These are phyloP conservation scores for Drosophila sordidapex DNA, from an alignment of 2,888 invertebrate genomes.

Conservation along the genomic window DNA sequence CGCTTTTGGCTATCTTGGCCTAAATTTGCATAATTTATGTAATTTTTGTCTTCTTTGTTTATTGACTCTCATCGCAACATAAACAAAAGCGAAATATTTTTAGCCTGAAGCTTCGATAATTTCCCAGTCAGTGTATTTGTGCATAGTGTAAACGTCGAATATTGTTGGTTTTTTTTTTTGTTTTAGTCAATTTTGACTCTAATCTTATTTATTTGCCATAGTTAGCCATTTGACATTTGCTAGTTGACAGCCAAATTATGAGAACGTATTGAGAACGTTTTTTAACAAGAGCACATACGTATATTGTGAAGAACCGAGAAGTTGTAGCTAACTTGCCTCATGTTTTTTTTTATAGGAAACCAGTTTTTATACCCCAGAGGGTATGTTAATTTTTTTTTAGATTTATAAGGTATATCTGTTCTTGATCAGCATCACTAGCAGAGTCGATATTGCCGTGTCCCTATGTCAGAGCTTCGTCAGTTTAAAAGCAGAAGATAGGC, in stretches of 20 bases:
- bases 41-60: slow-evolving; percentile 52
- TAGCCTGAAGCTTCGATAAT: slow-evolving; percentile 28
- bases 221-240: slow-evolving; percentile 14
- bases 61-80: slow-evolving; percentile 36
- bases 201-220: slow-evolving; percentile 24
- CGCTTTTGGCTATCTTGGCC: slow-evolving; percentile 61
- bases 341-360: background rate
- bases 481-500: background rate
- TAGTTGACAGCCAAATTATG: slow-evolving; percentile 15
- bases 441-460: background rate
- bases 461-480: accelerated
- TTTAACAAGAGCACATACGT: too few relatives aligned
- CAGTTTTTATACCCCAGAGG: background rate
- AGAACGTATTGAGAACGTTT: background rate
- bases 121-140: background rate
- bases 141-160: slow-evolving; percentile 1
- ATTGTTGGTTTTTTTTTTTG: slow-evolving; percentile 7
- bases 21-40: slow-evolving; percentile 73
- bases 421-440: background rate
- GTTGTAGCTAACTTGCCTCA: too few relatives aligned
- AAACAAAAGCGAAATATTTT: slow-evolving; percentile 27
- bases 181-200: background rate
- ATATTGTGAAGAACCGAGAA: background rate
- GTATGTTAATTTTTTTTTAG: background rate
- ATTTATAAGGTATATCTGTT: background rate